These are phyloP conservation scores for Tethya wilhelma DNA, from an alignment of 37 sponge, comb jelly and placozoan genomes.

Conservation along the genomic window DNA sequence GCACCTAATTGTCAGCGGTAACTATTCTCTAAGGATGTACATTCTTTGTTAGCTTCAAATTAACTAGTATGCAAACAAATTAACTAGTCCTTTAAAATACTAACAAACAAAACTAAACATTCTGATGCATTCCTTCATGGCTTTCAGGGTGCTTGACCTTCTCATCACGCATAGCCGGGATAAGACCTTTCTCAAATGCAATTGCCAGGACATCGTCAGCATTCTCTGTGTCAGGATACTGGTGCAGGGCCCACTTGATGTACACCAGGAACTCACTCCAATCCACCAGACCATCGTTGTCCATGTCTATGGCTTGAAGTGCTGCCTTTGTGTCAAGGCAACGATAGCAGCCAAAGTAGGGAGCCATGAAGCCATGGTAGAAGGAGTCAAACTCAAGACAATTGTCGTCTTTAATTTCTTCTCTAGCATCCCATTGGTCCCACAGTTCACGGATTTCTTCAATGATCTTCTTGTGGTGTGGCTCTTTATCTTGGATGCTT, in stretches of 20 bases:
- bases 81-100: too few species aligned
- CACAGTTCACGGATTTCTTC: slow-evolving; percentile 62
- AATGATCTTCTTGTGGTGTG: slow-evolving; percentile 60
- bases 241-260: slow-evolving; percentile 83
- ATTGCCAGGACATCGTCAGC: slow-evolving; percentile 57
- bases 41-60: too few species aligned
- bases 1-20: too few species aligned
- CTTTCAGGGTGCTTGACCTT: too few species aligned
- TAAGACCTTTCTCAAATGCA: slow-evolving; percentile 78
- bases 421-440: slow-evolving; percentile 74
- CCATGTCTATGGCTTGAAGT: slow-evolving; percentile 82
- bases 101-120: too few species aligned
- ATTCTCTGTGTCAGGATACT: slow-evolving; percentile 67
- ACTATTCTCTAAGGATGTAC: too few species aligned
- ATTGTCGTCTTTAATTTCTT: slow-evolving; percentile 51
- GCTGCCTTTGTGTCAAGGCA: slow-evolving; percentile 65
- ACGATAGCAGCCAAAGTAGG: slow-evolving; percentile 90
- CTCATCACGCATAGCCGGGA: slow-evolving; percentile 88
- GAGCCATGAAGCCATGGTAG: slow-evolving; percentile 88
- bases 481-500: slow-evolving; percentile 4
- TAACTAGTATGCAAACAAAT: too few species aligned
- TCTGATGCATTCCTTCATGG: too few species aligned
- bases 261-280: slow-evolving; percentile 87
- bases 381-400: slow-evolving; percentile 78
- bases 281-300: slow-evolving; percentile 74